Evolutionary conservation across 2,888 invertebrate genomes (phyloP).

Genomic region (Mythimna vitellina): DNA sequence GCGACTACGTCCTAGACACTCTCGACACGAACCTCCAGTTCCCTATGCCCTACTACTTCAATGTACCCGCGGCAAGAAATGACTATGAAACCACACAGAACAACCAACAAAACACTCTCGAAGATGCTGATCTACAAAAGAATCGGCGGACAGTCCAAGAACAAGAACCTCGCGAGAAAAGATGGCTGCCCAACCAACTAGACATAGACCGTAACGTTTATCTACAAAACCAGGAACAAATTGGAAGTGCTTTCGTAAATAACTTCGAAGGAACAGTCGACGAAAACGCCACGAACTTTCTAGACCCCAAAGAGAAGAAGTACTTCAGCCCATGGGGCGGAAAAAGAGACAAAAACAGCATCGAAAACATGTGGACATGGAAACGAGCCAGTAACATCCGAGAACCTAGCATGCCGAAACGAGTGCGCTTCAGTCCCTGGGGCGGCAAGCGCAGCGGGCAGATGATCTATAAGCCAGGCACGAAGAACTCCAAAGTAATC

Average conservation of each 20-base stretch:
- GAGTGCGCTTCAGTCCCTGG: conserved; percentile 88
- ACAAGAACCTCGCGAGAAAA: conserved; percentile 62
- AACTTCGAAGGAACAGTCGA: conserved; percentile 59
- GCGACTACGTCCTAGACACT: conserved; percentile 72
- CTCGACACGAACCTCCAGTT: conserved; percentile 70
- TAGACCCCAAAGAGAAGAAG: conserved; percentile 74
- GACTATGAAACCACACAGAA: conserved; percentile 53
- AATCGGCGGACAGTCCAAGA: conserved; percentile 69
- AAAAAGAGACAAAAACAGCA: conserved; percentile 72
- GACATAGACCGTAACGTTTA: conserved; percentile 77
- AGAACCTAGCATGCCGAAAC: conserved; percentile 87
- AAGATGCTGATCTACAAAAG: conserved; percentile 56
- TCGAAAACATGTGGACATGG: conserved; percentile 85
- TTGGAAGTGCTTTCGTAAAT: conserved; percentile 65
- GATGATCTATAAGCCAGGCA: conserved; percentile 81
- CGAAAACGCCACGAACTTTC: conserved; percentile 71
- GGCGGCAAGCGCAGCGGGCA: conserved; percentile 86
- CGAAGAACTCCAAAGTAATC: conserved; percentile 80
- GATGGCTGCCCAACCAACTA: conserved; percentile 76
- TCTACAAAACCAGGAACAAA: conserved; percentile 67
- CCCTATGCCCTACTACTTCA: conserved; percentile 76
- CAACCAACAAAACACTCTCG: conserved; percentile 55
- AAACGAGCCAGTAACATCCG: conserved; percentile 77
- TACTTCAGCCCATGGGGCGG: conserved; percentile 89
- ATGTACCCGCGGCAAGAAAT: conserved; percentile 57